Base-by-base conservation (phyloP, 2,888 invertebrate genomes). In the Agrotis clavis region DNA sequence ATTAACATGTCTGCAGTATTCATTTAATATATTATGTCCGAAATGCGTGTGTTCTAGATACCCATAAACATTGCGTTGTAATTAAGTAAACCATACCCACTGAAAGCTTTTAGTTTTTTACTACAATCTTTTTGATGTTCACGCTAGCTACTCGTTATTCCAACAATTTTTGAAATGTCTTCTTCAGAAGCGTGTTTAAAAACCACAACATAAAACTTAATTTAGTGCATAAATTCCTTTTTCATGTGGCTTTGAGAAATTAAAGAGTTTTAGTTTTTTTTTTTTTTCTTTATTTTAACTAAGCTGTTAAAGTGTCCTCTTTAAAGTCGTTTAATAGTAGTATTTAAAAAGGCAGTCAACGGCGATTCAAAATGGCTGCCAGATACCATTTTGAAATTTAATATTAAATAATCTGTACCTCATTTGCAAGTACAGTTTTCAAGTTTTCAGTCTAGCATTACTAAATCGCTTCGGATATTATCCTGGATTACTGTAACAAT, bases 91-190 rank as follows among this genome's bases (percentile, higher is more conserved):
- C 62, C 74, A 64, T 63, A 75, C 71, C 74, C 65, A 82, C 74
- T 71, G 81, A 87, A 89, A 89, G 88, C 90, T 90, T 90, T 91
- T 88, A 88, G 84, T 85, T 86, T 62, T 88, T 76, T 25, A 88
- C 47, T 63, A 65, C 48, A 57, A 84, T 77, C 81, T 82, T 86
- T 86, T 87, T 88, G 86, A 86, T 86, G 85, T 88, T 81, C 70
- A 19, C 47, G 66, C 53, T 63, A 77, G 65, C 80, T 82, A 76
- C 19, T 11, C 13, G 82, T 82, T 73, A 86, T 84, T 83, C 77
- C 80, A 72, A 76, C 64, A 66, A 67, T 79, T 82, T 83, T 83
- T 71, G 50, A 82, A 84, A 84, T 66, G 48, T 13, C 53, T 21
- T 74, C 70, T 77, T 77, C 61, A 71, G 66, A 67, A 71, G 71